These are phyloP conservation scores for silkworm (Bombyx mori) DNA, from an alignment of 1,140 invertebrate species.

Conservation along the genomic window ASM3026992v2 NC_085116.1:11283501-11284000, in stretches of 20 bases:
- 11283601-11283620: too few species aligned
- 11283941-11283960: slow-evolving; percentile 72
- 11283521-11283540: slow-evolving; percentile 16
- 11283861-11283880: slow-evolving; percentile 69
- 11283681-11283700: neutral
- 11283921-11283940: slow-evolving; percentile 68
- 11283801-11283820: slow-evolving; percentile 40
- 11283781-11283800: slow-evolving; percentile 22
- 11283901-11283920: slow-evolving; percentile 67
- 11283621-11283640: too few species aligned
- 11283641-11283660: too few species aligned
- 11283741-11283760: too few species aligned
- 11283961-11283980: slow-evolving; percentile 44
- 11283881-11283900: slow-evolving; percentile 55
- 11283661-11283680: too few species aligned
- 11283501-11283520: slow-evolving; percentile 23
- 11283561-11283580: slow-evolving; percentile 15
- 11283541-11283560: slow-evolving; percentile 11
- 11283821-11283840: slow-evolving; percentile 64
- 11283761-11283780: too few species aligned
- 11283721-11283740: too few species aligned
- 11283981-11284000: slow-evolving; percentile 66
- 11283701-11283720: too few species aligned
- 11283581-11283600: neutral
- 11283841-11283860: slow-evolving; percentile 70